Base-by-base conservation (phyloP, 2,888 invertebrate species). In the Gastrophysa polygoni region DNA sequence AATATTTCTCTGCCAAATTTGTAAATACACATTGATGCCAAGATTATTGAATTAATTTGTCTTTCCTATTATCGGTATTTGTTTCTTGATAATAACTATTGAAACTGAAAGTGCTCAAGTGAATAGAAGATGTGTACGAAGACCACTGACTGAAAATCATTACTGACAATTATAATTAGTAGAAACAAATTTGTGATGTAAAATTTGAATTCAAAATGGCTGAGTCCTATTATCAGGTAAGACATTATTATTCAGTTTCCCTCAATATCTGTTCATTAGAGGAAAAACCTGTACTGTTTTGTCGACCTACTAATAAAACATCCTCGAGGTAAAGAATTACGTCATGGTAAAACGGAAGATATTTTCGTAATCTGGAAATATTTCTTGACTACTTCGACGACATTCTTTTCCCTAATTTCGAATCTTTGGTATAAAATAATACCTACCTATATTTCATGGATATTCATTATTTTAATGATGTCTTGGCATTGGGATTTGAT, bases 211-310 rank as follows among this genome's bases (percentile, higher is more conserved):
- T 65, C 85, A 87, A 86, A 83, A 87, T 87, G 87, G 87, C 87
- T 82, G 87, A 87, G 82, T 86, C 86, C 72, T 86, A 86, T 84
- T 86, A 86, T 83, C 87, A 87, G 86, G 87, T 87, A 84, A 85
- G 85, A 59, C 49, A 38, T 38, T 38, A 38, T 14, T 24, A 24
- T 24, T 24, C n/a, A n/a, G n/a, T n/a, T n/a, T n/a, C n/a, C n/a
- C n/a, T n/a, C n/a, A n/a, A n/a, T n/a, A n/a, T n/a, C n/a, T n/a
- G n/a, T n/a, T n/a, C n/a, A n/a, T n/a, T n/a, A n/a, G n/a, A n/a
- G n/a, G n/a, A n/a, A n/a, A n/a, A n/a, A n/a, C n/a, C n/a, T n/a
- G n/a, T n/a, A n/a, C n/a, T n/a, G n/a, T n/a, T n/a, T n/a, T n/a
- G n/a, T n/a, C n/a, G n/a, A n/a, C n/a, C n/a, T n/a, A n/a, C n/a